Evolutionary conservation across 2,888 invertebrate species (phyloP).

Genomic region (Eucriotettix oculatus): DNA sequence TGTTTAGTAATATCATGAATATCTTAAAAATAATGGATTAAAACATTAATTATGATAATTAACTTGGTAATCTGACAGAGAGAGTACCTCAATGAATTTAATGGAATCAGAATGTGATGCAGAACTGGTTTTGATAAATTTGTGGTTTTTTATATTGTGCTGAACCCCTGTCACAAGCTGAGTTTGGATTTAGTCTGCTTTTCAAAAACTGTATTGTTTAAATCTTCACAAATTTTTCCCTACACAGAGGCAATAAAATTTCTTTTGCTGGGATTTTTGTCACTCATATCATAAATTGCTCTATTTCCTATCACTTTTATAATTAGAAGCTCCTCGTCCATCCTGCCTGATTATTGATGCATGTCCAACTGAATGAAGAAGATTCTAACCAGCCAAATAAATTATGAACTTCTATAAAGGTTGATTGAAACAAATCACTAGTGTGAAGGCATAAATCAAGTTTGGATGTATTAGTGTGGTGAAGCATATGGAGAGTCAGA

Average conservation of each 20-base stretch:
- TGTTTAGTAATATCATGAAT: too few species aligned
- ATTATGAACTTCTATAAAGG: background rate
- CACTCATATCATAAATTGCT: background rate
- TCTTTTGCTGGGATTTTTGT: background rate
- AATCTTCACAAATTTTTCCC: too few species aligned
- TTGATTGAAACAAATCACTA: background rate
- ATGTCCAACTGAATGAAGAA: background rate
- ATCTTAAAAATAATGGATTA: too few species aligned
- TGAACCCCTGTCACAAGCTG: too few species aligned
- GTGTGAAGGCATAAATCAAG: background rate
- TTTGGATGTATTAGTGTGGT: background rate
- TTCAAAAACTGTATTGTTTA: too few species aligned
- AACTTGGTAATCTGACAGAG: too few species aligned
- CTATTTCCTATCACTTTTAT: background rate
- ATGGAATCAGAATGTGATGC: too few species aligned
- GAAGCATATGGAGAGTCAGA: background rate
- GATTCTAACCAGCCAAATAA: background rate
- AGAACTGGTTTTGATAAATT: too few species aligned
- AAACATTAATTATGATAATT: too few species aligned
- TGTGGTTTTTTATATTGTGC: too few species aligned
- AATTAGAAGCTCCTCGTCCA: background rate
- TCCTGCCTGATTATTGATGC: background rate
- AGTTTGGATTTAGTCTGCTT: too few species aligned
- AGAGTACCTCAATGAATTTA: too few species aligned
- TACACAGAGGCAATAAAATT: background rate